phyloP scores from a whole-genome alignment of 2,888 invertebrate genomes.

The Microplitis manilae region DNA sequence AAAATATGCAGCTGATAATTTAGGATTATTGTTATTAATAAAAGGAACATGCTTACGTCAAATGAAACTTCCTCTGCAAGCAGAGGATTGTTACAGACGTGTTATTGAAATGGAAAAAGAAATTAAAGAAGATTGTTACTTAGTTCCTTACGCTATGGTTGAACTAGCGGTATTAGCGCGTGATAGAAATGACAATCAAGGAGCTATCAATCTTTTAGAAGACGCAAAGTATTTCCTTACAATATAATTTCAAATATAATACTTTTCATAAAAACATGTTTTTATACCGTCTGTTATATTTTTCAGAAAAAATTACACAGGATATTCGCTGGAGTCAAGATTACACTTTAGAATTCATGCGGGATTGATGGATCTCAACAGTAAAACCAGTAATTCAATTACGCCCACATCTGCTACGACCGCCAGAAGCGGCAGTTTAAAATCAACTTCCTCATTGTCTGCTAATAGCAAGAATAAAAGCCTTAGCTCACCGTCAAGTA shows the following conservation, averaged over 20 bases:
- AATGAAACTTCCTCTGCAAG: conserved; percentile 83
- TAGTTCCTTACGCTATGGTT: conserved; percentile 88
- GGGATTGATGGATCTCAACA: conserved; percentile 74
- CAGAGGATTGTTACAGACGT: conserved; percentile 81
- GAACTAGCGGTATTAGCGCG: conserved; percentile 88
- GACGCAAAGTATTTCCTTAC: conserved; percentile 82
- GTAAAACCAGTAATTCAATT: conserved; percentile 49
- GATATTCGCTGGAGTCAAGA: conserved; percentile 89
- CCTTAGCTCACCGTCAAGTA: background rate
- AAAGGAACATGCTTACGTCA: conserved; percentile 88
- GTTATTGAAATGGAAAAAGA: conserved; percentile 79
- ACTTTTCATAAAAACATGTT: background rate
- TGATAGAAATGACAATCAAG: conserved; percentile 78
- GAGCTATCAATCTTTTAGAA: conserved; percentile 82
- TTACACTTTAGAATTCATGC: conserved; percentile 93
- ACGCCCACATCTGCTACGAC: background rate
- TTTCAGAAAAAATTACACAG: conserved; percentile 87
- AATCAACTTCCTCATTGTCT: background rate
- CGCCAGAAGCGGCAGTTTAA: background rate
- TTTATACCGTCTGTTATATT: background rate
- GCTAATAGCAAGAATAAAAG: background rate
- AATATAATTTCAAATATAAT: conserved; percentile 6
- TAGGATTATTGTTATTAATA: conserved; percentile 82
- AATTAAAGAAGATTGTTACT: conserved; percentile 86
- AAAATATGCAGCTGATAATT: conserved; percentile 76